These are phyloP conservation scores for Macropus fuliginosus DNA, from an alignment of 2,797 vertebrate genomes.

Conservation along the genomic window DNA sequence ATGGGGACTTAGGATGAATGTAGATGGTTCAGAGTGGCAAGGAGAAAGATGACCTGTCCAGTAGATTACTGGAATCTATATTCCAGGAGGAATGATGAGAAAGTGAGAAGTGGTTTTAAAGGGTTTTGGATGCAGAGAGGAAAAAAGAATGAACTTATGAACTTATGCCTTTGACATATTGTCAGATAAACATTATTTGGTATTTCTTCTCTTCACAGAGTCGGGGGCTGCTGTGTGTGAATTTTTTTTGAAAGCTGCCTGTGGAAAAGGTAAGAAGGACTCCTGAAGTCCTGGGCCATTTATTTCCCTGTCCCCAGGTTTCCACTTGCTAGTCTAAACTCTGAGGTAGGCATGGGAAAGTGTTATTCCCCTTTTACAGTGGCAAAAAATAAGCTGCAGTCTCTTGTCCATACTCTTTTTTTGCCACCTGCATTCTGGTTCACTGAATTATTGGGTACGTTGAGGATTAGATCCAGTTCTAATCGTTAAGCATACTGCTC, in stretches of 20 bases:
- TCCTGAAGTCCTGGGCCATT: neutral
- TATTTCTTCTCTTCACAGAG: constrained; percentile 86
- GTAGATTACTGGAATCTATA: neutral
- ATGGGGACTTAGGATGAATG: neutral
- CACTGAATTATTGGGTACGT: neutral
- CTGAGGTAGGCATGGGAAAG: neutral
- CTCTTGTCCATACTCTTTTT: neutral
- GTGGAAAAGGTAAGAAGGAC: constrained; percentile 92
- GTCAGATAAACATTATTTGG: constrained; percentile 23
- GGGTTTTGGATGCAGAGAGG: neutral
- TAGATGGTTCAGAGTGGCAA: neutral
- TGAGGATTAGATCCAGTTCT: neutral
- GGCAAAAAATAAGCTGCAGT: neutral
- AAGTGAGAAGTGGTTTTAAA: neutral
- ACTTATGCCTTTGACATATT: neutral
- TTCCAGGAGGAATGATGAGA: neutral
- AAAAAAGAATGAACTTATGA: neutral
- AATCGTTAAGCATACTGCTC: neutral
- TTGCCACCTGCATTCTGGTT: neutral
- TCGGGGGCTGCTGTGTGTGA: constrained; percentile 98
- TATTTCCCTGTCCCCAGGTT: neutral
- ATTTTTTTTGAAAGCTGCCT: constrained; percentile 96
- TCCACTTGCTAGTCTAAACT: neutral
- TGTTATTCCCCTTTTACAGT: neutral
- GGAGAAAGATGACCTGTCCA: neutral